Evolutionary conservation across 64 coral and sea anemone genomes (phyloP), one percentile per base, ranked within the genome.

Genomic region (Porites australiensis): DNA sequence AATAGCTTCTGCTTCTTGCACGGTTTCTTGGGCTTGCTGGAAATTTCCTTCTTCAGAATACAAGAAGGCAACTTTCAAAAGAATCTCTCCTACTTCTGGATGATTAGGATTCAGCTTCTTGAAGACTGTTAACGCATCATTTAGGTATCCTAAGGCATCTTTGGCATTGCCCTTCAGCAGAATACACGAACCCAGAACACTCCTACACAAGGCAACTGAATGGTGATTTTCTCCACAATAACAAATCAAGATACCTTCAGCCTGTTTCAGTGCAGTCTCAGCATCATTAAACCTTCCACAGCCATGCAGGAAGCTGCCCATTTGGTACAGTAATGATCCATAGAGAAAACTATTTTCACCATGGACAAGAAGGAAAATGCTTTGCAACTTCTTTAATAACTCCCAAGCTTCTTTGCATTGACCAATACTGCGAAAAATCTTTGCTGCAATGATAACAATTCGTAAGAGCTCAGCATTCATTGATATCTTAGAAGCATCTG

Each of bases 261-360:
- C 81, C 49, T 84, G 15, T 48, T 22, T 20, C 0, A 84, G 61
- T 3, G 0, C 12, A 22, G 6, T 84, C 8, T 68, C 6, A 13
- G 81, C 81, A 20, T 84, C 62, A 68, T 5, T 44, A 2, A 48
- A 47, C 18, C 21, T 68, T 51, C 81, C 61, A 84, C 5, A 64
- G 4, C 47, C 63, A 68, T 49, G 4, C 69, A 66, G 65, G 19
- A 84, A 84, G 16, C 9, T 1, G 50, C 81, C 81, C 49, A 84
- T 18, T 21, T 84, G 81, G 44, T 67, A 84, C 19, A 68, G 81
- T n/a, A 84, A 19, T 45, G 8, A 84, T 2, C 62, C 81, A 68
- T 52, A 84, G 16, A 84, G 46, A 19, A 19, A 46, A 51, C 19
- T 2, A 2, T 20, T 84, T 51, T 63, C 47, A 15, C 81, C 59